Conservation (phyloP, 2,113 vertebrate genomes). For the Scopus umbretta region DNA sequence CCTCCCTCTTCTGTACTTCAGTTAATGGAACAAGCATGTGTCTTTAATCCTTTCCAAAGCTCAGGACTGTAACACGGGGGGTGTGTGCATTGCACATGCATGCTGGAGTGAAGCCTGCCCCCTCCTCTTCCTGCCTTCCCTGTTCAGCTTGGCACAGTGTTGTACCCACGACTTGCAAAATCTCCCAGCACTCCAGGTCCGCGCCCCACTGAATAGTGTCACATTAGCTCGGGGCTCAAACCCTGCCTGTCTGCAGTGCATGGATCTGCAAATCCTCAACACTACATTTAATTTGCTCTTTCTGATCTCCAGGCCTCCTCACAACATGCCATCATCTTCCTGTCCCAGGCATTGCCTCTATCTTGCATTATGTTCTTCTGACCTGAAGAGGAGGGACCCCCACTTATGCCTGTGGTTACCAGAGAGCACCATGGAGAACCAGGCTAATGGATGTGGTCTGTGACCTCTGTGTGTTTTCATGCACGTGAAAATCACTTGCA, state of each 20-base stretch:
- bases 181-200: neutral
- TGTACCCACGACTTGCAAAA: neutral
- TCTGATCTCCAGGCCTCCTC: neutral
- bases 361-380: neutral
- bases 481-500: neutral
- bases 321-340: neutral
- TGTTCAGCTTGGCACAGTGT: neutral
- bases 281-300: neutral
- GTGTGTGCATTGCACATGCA: neutral
- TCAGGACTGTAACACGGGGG: neutral
- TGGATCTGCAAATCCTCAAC: neutral
- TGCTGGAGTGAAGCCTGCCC: neutral
- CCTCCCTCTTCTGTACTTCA: neutral
- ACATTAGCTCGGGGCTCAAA: neutral
- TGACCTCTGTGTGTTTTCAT: neutral
- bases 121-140: neutral
- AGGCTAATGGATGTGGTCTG: neutral
- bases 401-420: neutral
- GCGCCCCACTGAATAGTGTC: neutral
- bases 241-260: fast-evolving
- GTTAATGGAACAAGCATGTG: neutral
- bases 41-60: neutral
- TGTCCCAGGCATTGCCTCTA: neutral
- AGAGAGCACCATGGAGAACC: neutral
- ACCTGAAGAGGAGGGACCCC: neutral